Evolutionary conservation across 2,888 invertebrate genomes (phyloP).

Genomic region (Troides oblongomaculatus): DNA sequence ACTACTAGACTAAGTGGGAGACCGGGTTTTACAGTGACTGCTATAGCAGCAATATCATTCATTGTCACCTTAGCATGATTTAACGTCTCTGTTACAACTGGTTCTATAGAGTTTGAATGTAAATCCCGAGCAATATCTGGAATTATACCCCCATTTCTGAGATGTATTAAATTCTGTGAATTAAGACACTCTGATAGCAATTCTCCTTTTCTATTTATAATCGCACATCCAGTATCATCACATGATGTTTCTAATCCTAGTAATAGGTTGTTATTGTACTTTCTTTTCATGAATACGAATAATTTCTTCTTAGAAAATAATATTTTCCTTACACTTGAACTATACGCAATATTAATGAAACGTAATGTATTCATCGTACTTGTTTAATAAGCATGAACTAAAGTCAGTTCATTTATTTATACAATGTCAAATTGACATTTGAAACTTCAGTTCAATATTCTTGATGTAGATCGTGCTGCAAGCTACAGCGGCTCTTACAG

Average conservation of each 20-base stretch:
- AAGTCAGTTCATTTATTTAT: background rate
- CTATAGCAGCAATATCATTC: conserved; percentile 90
- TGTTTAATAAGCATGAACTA: conserved; percentile 3
- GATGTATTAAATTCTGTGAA: conserved; percentile 89
- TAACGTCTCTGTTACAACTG: conserved; percentile 86
- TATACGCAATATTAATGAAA: conserved; percentile 11
- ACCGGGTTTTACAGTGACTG: conserved; percentile 93
- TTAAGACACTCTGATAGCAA: conserved; percentile 90
- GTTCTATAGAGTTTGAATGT: conserved; percentile 88
- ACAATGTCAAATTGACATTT: background rate
- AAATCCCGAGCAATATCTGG: conserved; percentile 92
- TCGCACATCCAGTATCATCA: conserved; percentile 97
- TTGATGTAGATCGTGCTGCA: no score
- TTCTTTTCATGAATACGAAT: conserved; percentile 13
- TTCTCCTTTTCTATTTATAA: conserved; percentile 86
- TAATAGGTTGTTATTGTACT: conserved; percentile 52
- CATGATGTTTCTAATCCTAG: conserved; percentile 99
- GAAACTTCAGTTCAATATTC: background rate
- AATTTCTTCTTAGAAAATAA: conserved; percentile 6
- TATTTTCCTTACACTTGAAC: conserved; percentile 4
- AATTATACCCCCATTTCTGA: conserved; percentile 92
- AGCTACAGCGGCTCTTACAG: no score
- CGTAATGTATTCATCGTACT: conserved; percentile 12
- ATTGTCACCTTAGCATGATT: conserved; percentile 80
- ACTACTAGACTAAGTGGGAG: conserved; percentile 87